Evolutionary conservation across 2,888 invertebrate species (phyloP).

Genomic region (Hedya salicella): DNA sequence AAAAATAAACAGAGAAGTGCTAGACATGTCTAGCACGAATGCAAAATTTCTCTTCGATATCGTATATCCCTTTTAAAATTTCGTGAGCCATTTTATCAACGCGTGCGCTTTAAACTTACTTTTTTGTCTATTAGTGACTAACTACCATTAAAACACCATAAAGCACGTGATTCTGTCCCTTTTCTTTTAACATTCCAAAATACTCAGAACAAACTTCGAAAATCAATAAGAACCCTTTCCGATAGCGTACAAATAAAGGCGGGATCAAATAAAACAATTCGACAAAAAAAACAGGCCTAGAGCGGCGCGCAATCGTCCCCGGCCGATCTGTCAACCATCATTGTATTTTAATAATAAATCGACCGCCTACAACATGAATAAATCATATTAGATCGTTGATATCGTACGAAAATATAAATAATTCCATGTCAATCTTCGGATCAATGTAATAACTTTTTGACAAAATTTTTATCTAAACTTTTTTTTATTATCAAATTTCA

Average conservation of each 20-base stretch:
- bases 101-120: conserved; percentile 16
- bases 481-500: conserved; percentile 23
- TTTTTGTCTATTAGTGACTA: conserved; percentile 24
- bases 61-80: not conserved
- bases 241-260: conserved; percentile 75
- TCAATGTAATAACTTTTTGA: conserved; percentile 44
- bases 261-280: conserved; percentile 69
- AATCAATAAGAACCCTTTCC: conserved; percentile 81
- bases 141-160: conserved; percentile 39
- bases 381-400: conserved; percentile 59
- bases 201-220: conserved; percentile 75
- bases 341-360: conserved; percentile 70
- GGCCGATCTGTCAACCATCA: conserved; percentile 78
- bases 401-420: conserved; percentile 43
- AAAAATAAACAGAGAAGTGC: too few species aligned
- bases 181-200: conserved; percentile 61
- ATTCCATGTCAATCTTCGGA: conserved; percentile 45
- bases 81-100: conserved; percentile 16
- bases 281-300: conserved; percentile 54
- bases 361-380: conserved; percentile 60
- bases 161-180: conserved; percentile 48
- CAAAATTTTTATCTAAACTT: conserved; percentile 16
- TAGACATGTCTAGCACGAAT: too few species aligned
- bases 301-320: conserved; percentile 66
- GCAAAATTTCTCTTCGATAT: not conserved